Percentiles rank a stretch among this genome's conserved stretches.
Evolutionary conservation across 2,113 vertebrate species (phyloP).

Genomic region (Spea multiplicata): DNA sequence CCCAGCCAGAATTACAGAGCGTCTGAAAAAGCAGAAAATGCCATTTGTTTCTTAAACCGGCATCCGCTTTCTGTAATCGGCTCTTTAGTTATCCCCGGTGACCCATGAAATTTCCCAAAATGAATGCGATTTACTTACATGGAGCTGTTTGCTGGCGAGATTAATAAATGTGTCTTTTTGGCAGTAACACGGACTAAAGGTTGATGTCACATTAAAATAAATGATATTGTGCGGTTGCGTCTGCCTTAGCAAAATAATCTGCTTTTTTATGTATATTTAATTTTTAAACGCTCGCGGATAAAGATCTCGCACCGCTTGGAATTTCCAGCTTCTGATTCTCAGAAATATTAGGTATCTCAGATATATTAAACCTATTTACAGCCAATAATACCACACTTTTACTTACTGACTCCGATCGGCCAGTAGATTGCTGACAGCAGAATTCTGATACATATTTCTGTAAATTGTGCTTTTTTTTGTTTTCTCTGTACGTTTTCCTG

Average conservation of each 20-base stretch:
- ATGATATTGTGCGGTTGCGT: conserved; percentile 42
- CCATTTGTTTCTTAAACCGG: conserved; percentile 79
- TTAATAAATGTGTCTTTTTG: conserved; percentile 75
- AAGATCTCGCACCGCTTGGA: conserved; percentile 1
- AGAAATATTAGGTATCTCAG: too few relatives aligned
- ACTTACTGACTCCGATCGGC: too few relatives aligned
- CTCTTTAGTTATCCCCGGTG: conserved; percentile 83
- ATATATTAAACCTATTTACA: too few relatives aligned
- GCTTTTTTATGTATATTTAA: conserved; percentile 47
- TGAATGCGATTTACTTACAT: conserved; percentile 80
- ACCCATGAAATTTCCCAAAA: conserved; percentile 82
- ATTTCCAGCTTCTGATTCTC: not conserved
- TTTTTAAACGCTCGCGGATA: conserved; percentile 27
- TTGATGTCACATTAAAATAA: conserved; percentile 45
- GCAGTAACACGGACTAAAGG: conserved; percentile 56
- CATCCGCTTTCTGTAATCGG: conserved; percentile 80
- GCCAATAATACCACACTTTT: too few relatives aligned
- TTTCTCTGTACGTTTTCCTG: too few relatives aligned
- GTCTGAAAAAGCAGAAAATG: conserved; percentile 77
- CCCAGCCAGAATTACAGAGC: conserved; percentile 1
- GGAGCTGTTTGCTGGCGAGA: conserved; percentile 72
- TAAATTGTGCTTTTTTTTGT: too few relatives aligned
- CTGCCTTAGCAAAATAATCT: conserved; percentile 36
- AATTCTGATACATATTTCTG: too few relatives aligned
- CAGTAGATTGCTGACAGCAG: too few relatives aligned